phyloP scores from a whole-genome alignment of 1,140 invertebrate genomes.

The Bilobella aurantiaca region DNA sequence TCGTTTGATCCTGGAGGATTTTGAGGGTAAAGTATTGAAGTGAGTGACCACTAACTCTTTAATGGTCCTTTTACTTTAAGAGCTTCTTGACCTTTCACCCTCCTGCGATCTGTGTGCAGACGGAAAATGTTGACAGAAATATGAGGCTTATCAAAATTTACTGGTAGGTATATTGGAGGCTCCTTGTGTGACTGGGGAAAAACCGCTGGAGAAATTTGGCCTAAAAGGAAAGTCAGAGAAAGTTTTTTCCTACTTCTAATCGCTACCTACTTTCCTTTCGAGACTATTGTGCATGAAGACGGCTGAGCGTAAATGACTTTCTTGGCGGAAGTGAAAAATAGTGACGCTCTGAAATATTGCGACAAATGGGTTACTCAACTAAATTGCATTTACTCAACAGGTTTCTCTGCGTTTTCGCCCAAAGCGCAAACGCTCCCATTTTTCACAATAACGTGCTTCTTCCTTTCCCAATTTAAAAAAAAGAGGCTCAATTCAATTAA shows the following conservation, averaged over 20 bases:
- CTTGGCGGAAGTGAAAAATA: background rate
- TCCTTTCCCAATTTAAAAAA: background rate
- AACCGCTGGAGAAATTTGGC: background rate
- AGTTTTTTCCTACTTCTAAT: background rate
- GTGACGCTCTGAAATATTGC: background rate
- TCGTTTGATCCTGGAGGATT: too few relatives aligned
- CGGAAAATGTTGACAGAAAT: too few relatives aligned
- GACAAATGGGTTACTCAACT: background rate
- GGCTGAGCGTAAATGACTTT: background rate
- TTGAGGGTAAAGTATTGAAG: too few relatives aligned
- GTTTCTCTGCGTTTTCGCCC: background rate
- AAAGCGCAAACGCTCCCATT: background rate
- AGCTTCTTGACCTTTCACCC: too few relatives aligned
- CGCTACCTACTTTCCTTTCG: background rate
- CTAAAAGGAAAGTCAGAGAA: background rate
- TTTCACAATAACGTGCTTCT: background rate
- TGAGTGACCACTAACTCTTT: too few relatives aligned
- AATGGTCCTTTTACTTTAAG: too few relatives aligned
- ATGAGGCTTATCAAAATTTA: too few relatives aligned
- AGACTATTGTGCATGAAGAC: background rate
- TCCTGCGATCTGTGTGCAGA: too few relatives aligned
- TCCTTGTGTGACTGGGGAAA: too few relatives aligned
- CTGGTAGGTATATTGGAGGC: too few relatives aligned
- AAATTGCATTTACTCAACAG: background rate
- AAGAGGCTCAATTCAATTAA: background rate